Evolutionary conservation across 37 sponge, comb jelly and placozoan species (phyloP), one percentile per base, ranked within the genome.

Genomic region (Bolinopsis microptera): DNA sequence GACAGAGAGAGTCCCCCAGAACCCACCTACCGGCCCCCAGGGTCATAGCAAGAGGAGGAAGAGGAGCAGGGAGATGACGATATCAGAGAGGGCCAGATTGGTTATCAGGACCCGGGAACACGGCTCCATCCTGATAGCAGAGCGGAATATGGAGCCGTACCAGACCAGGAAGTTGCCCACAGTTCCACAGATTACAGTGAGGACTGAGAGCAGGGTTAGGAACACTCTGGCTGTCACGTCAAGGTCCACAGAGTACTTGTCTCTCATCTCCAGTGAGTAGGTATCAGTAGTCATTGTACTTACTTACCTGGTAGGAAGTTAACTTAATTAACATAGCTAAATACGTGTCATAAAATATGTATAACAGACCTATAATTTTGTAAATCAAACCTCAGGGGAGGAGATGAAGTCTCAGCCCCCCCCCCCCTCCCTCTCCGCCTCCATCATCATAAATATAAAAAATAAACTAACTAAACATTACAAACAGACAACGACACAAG

Each of bases 51-150:
- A 77, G 80, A 1, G 80, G 35, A 77, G 27, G 37, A 32, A 77
- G 3, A 77, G 1, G 35, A 35, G 32, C 35, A 32, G 35, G 22
- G 32, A 32, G 18, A 77, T 77, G 80, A 77, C 5, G 37, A 77
- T 32, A 36, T 77, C 80, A 32, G 36, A 32, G 80, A 77, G 80
- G 35, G 80, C 80, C 27, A 77, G 80, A 36, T 77, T 77, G 80
- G 80, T 77, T 2, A 77, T 77, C 1, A 77, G 80, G 33, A 35
- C 37, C 36, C 80, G 37, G 80, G 80, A 77, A 32, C 80, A 77
- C 21, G 33, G 32, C 32, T 77, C 80, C 80, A 77, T 27, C 37
- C 32, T 77, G 80, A 77, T 77, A 16, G 80, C 80, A 1, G 80
- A 31, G 36, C 32, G 80, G 35, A 77, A 77, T 1, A 77, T 32